A percentile compares a stretch with the other conserved stretches of the same genome.
Evolutionary conservation across 2,113 vertebrate species (phyloP).

Genomic region (Aleadryas rufinucha): DNA sequence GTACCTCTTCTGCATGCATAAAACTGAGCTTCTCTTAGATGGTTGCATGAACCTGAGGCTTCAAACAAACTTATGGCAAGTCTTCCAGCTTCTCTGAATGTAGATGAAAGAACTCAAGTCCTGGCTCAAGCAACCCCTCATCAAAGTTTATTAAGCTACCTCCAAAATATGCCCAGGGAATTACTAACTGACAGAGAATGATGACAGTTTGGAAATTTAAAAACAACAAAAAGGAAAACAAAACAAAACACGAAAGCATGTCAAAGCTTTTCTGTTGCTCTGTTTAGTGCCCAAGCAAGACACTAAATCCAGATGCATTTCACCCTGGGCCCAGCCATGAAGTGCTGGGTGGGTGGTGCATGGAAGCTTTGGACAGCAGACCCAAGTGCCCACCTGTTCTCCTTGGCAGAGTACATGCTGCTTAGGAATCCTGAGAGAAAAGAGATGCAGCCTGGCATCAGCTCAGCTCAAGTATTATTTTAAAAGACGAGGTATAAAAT

Average conservation of each 20-base stretch:
- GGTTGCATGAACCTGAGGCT: neutral
- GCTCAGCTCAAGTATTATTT: conserved; percentile 17
- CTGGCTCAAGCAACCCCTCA: neutral
- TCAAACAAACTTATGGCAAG: neutral
- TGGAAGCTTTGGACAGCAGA: neutral
- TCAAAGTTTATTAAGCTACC: neutral
- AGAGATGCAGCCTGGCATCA: neutral
- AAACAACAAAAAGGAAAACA: neutral
- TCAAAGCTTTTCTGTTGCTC: neutral
- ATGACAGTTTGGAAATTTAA: neutral
- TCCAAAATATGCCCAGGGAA: neutral
- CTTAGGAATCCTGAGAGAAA: neutral
- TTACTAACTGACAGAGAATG: neutral
- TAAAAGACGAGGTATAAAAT: conserved; percentile 20
- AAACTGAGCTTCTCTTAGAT: neutral
- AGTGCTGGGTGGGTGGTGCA: neutral
- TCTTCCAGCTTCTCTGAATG: neutral
- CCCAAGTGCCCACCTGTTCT: neutral
- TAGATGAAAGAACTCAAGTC: neutral
- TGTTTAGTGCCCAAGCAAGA: neutral
- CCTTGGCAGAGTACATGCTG: neutral
- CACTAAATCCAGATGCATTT: neutral
- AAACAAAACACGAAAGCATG: neutral
- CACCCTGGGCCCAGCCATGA: neutral
- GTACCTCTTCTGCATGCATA: neutral